These are phyloP conservation scores for Typhlomys cinereus DNA, from an alignment of 2,113 vertebrate species.

Conservation along the genomic window DNA sequence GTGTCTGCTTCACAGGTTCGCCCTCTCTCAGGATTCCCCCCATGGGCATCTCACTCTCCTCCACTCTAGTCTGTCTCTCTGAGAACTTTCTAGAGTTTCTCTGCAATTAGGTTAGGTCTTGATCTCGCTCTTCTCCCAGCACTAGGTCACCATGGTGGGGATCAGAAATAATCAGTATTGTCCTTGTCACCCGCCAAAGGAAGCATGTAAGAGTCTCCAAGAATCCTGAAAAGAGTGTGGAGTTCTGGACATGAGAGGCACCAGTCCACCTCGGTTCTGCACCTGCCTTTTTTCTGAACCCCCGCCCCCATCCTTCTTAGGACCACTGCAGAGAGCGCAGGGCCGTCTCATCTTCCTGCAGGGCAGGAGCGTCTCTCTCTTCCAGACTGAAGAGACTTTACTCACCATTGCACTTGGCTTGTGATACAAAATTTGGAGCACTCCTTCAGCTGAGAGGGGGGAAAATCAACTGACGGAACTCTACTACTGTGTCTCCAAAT, in stretches of 20 bases:
- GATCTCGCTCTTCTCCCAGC: background rate
- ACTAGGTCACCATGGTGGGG: background rate
- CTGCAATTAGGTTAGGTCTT: background rate
- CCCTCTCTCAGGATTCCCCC: background rate
- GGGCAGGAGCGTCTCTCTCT: background rate
- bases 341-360: background rate
- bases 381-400: background rate
- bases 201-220: background rate
- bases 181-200: background rate
- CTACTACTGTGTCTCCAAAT: constrained; percentile 28
- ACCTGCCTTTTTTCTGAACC: background rate
- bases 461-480: background rate
- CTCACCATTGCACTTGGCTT: background rate
- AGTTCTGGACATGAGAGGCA: background rate
- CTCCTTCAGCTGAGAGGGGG: background rate
- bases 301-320: background rate
- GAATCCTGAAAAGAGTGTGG: background rate
- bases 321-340: background rate
- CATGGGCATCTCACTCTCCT: background rate
- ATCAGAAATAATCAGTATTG: background rate
- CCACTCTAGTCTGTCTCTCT: background rate
- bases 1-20: background rate
- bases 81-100: background rate
- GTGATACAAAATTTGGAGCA: background rate
- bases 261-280: fast-evolving